Base-by-base conservation (phyloP, 2,888 invertebrate genomes). In the Tanypteryx hageni region DNA sequence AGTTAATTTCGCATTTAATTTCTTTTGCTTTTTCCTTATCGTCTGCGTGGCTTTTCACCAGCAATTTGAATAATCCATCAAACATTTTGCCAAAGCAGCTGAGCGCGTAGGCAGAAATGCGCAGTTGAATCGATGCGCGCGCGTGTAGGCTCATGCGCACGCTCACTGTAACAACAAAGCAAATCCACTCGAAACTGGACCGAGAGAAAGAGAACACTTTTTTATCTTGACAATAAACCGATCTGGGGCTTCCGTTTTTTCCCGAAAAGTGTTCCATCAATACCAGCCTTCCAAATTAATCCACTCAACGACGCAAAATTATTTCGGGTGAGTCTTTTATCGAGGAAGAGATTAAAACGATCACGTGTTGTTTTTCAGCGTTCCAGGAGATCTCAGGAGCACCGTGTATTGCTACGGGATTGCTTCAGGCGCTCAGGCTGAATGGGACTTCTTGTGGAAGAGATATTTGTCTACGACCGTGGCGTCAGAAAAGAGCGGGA, bases 401-500 rank as follows among this genome's bases (percentile, higher is more conserved):
- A 95, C 96, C 0, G 97, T 97, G 0, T 97, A 97, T 94, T 97
- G 97, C 94, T 95, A 95, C 11, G 97, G 96, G 44, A 94, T 98
- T 0, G 96, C 95, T 92, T 95, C 96, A 92, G 98, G 98, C 82
- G 96, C 96, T 0, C 95, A 96, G 31, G 95, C 95, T 0, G 97
- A 97, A 94, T 98, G 97, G 96, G 96, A 97, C 68, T 97, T 97
- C 94, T 95, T 97, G 76, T 97, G 97, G 96, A 94, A 95, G 8
- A 95, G 96, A 93, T 97, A 97, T 95, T 94, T 95, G 61, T 95
- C 95, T 92, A 95, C 97, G 1, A 96, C 96, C 18, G 96, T 97
- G 85, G 97, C 97, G 0, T 95, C 96, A 2, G 96, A 97, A 93
- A 96, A 97, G 86, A 95, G 95, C 0, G 96, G 96, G 16, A 96